Conservation (phyloP, 2,797 vertebrate genomes). For the Semotilus atromaculatus region DNA sequence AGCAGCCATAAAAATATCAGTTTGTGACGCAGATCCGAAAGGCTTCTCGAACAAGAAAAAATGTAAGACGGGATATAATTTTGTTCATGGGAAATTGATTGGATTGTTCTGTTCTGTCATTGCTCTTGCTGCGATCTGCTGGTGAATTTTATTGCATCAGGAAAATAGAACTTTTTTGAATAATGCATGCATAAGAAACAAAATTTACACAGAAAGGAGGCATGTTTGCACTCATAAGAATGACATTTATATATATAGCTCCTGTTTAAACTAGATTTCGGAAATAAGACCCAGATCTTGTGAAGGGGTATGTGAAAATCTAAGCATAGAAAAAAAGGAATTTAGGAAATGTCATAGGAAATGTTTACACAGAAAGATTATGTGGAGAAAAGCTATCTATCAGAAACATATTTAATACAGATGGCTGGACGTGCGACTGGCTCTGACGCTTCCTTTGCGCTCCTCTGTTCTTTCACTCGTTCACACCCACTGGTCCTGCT, state of each 20-base stretch:
- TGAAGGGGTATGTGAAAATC: neutral
- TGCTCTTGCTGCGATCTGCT: neutral
- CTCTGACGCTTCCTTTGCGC: neutral
- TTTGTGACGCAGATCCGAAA: neutral
- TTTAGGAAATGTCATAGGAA: neutral
- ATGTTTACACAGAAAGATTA: neutral
- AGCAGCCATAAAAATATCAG: neutral
- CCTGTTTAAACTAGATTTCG: neutral
- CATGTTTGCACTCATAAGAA: neutral
- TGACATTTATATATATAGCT: neutral
- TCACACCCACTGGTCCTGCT: constrained; percentile 49
- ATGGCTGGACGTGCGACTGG: constrained; percentile 5
- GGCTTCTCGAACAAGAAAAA: neutral
- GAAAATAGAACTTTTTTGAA: neutral
- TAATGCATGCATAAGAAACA: neutral
- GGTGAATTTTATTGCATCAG: neutral
- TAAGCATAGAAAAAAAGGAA: neutral
- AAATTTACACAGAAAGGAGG: neutral
- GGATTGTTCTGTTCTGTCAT: neutral
- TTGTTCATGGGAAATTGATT: neutral
- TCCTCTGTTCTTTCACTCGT: constrained; percentile 57
- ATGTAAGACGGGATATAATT: neutral
- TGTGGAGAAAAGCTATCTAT: neutral
- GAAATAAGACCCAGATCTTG: neutral
- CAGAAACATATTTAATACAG: constrained; percentile 12